These are phyloP conservation scores for Odobenus rosmarus DNA, from an alignment of 2,113 vertebrate genomes.

Conservation along the genomic window DNA sequence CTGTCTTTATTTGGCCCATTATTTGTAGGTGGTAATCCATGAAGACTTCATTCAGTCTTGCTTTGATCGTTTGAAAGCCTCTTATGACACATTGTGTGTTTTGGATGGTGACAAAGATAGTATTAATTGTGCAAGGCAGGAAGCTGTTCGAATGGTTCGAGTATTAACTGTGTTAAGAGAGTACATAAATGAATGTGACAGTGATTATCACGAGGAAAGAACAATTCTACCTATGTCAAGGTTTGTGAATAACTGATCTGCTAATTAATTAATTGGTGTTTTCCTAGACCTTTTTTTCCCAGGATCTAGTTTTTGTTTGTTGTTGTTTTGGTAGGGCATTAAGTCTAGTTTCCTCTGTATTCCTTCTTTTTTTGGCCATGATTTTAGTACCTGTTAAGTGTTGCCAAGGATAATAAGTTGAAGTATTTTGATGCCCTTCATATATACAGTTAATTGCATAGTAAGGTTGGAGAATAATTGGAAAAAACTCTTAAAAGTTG, in stretches of 20 bases:
- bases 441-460: neutral
- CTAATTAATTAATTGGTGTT: neutral
- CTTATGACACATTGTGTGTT: conserved; percentile 98
- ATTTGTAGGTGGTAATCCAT: conserved; percentile 96
- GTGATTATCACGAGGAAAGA: conserved; percentile 98
- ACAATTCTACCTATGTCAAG: conserved; percentile 99
- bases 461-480: neutral
- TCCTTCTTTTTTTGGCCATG: neutral
- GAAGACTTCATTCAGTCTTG: conserved; percentile 99
- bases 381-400: neutral
- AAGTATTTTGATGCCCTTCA: neutral
- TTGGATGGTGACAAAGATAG: conserved; percentile 99
- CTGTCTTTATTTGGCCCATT: conserved; percentile 61
- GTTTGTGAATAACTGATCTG: conserved; percentile 84
- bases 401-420: neutral
- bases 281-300: neutral
- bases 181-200: conserved; percentile 99
- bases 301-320: neutral
- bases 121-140: conserved; percentile 98
- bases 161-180: conserved; percentile 98
- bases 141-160: conserved; percentile 98
- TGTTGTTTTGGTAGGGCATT: neutral
- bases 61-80: conserved; percentile 98
- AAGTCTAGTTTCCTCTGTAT: neutral
- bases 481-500: conserved; percentile 12